A percentile compares a stretch with the other conserved stretches of the same genome.
phyloP scores from a whole-genome alignment of 1,140 invertebrate species.

The Babylonia areolata region DNA sequence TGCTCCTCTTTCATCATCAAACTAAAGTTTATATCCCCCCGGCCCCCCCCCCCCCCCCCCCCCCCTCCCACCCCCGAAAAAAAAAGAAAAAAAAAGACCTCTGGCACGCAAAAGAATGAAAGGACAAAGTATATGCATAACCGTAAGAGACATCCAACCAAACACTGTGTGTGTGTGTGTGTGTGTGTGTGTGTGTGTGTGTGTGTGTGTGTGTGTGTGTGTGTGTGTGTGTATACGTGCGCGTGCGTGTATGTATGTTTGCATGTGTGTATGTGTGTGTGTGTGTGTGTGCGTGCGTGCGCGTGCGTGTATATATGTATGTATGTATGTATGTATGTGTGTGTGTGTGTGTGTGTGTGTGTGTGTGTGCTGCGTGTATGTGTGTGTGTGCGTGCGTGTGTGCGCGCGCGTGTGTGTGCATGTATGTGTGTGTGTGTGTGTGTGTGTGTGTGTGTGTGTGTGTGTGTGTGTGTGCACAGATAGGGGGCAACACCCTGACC shows the following conservation, averaged over 20 bases:
- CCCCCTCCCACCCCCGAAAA: too few species aligned
- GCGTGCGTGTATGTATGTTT: background rate
- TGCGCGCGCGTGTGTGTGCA: slow-evolving; percentile 4
- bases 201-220: slow-evolving; percentile 2
- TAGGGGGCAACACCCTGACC: slow-evolving; percentile 32
- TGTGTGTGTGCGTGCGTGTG: background rate
- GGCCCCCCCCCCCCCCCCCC: too few species aligned
- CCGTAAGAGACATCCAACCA: too few species aligned
- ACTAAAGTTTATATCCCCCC: too few species aligned
- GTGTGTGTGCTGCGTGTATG: background rate
- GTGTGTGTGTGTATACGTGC: background rate
- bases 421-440: slow-evolving; percentile 20
- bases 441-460: background rate
- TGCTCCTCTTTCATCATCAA: too few species aligned
- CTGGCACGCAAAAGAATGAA: too few species aligned
- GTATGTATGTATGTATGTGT: background rate
- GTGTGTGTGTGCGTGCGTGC: background rate
- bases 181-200: slow-evolving; percentile 6
- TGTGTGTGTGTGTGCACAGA: slow-evolving; percentile 19
- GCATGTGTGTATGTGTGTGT: background rate
- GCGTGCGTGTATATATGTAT: background rate
- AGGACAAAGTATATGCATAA: too few species aligned
- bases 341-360: slow-evolving; percentile 11
- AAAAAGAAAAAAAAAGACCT: too few species aligned
- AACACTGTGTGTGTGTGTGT: background rate